A percentile compares a stretch with the other conserved stretches of the same genome.
phyloP scores from a whole-genome alignment of 2,888 invertebrate species.

The Patella caerulea region DNA sequence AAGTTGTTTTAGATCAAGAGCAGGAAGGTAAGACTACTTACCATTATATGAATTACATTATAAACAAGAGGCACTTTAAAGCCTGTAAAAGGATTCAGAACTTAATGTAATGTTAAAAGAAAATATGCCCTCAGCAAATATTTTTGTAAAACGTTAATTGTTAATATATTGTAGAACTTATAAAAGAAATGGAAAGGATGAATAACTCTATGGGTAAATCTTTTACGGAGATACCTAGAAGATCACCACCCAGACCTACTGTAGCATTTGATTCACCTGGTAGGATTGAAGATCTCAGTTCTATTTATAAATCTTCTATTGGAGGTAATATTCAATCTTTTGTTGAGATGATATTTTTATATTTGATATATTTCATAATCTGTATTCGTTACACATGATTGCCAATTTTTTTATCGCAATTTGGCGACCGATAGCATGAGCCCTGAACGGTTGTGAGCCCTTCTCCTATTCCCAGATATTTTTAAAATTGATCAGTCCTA shows the following conservation, averaged over 20 bases:
- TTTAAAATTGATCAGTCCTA: neutral
- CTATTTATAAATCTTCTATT: slow-evolving; percentile 54
- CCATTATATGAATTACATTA: too few relatives aligned
- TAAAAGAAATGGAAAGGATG: slow-evolving; percentile 15
- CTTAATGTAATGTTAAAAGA: too few relatives aligned
- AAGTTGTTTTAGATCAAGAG: slow-evolving; percentile 1
- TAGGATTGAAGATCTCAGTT: slow-evolving; percentile 59
- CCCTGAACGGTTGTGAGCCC: too few relatives aligned
- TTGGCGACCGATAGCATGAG: too few relatives aligned
- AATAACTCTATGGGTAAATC: slow-evolving; percentile 37
- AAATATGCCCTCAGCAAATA: too few relatives aligned
- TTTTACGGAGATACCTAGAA: slow-evolving; percentile 45
- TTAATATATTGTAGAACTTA: neutral
- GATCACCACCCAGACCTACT: slow-evolving; percentile 37
- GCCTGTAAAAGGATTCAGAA: too few relatives aligned
- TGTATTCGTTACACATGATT: too few relatives aligned
- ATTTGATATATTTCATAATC: too few relatives aligned
- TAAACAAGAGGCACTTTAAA: too few relatives aligned
- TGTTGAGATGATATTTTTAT: too few relatives aligned
- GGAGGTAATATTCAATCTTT: slow-evolving; percentile 28
- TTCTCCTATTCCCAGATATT: too few relatives aligned
- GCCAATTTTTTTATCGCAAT: too few relatives aligned
- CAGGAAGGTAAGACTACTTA: neutral
- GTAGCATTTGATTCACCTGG: slow-evolving; percentile 40
- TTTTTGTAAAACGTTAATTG: neutral